A percentile compares a stretch with the other conserved stretches of the same genome.
Conservation (phyloP, 2,113 vertebrate species). For the Megaceryle maxima region DNA sequence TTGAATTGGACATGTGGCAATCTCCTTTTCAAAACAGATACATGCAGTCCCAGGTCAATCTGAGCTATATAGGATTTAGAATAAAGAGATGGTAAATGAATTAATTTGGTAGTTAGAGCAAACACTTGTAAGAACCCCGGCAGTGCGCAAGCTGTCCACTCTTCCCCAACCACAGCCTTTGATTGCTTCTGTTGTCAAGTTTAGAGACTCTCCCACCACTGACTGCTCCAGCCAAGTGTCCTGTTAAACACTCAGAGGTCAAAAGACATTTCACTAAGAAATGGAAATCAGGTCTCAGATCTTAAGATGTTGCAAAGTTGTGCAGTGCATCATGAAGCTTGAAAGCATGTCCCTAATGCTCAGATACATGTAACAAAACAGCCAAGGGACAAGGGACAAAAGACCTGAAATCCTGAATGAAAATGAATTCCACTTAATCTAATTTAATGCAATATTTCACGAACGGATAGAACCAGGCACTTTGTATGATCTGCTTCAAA, state of each 20-base stretch:
- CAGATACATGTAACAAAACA: fast-evolving
- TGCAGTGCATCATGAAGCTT: background rate
- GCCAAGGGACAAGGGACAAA: background rate
- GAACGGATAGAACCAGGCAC: background rate
- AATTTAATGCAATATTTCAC: background rate
- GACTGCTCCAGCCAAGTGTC: background rate
- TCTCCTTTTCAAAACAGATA: background rate
- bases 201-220: background rate
- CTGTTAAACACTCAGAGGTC: background rate
- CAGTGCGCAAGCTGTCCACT: background rate
- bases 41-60: background rate
- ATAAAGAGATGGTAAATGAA: background rate
- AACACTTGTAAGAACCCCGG: background rate
- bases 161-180: background rate
- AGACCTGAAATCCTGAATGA: background rate
- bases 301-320: background rate
- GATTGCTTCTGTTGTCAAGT: background rate
- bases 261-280: background rate
- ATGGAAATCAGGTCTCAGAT: background rate
- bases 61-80: background rate
- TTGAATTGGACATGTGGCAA: background rate
- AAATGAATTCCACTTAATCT: background rate
- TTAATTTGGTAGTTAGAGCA: background rate
- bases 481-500: background rate
- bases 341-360: background rate